Evolutionary conservation across 2,797 vertebrate genomes (phyloP), one percentile per base, ranked within the genome.

Genomic region (Darevskia mixta): DNA sequence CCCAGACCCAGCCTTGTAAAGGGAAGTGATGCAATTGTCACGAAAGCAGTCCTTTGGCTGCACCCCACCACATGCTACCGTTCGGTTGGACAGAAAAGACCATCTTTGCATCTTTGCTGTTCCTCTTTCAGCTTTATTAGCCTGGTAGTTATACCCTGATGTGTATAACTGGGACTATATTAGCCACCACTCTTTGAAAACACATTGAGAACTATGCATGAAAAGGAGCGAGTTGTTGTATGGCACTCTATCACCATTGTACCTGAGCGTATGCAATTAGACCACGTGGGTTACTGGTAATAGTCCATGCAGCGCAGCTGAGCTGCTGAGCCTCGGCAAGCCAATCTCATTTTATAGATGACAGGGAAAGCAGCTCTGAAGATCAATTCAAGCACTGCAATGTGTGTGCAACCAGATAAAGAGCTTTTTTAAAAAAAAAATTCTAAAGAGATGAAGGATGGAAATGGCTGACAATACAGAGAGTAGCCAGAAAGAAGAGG

Each of bases 321-420:
- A 71, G 64, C 82, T 79, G 8, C 15, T 49, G 15, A 66, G 79
- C 79, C 79, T 69, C 25, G 55, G n/a, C 41, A 43, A 88, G 43
- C 79, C 49, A 72, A 84, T 61, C 67, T 88, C 75, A 35, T 72
- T 84, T 79, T 84, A 43, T 27, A 84, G 87, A 79, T 32, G 35
- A 71, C 64, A 72, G 29, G 66, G 32, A 29, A 79, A 88, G 45
- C 49, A 45, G 20, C 49, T 79, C 77, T 85, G 7, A 61, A 72
- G 38, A 73, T 85, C 35, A 64, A 64, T 73, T 77, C 76, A 88
- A 80, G 87, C 45, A 32, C 27, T 84, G 75, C 66, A 88, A 73
- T 11, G 23, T 29, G 29, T 72, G 27, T n/a, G 13, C 41, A 38
- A 41, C 81, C 67, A 79, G 25, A 88, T 38, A 83, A 15, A 64